phyloP scores from a whole-genome alignment of 2,113 vertebrate genomes.

The Stercorarius parasiticus region DNA sequence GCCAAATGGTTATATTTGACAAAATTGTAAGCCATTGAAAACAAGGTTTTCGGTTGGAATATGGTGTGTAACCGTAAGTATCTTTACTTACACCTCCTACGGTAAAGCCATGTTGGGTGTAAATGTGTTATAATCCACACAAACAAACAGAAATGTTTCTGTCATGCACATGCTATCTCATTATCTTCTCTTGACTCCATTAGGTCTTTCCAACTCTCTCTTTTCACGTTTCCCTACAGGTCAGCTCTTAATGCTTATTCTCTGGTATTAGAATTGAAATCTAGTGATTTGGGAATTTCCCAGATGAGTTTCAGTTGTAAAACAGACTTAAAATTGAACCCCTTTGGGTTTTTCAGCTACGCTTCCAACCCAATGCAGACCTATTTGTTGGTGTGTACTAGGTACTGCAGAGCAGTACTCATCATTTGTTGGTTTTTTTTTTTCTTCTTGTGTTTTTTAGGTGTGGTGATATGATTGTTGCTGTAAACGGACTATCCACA shows the following conservation, averaged over 20 bases:
- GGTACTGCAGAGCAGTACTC: neutral
- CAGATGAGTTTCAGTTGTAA: neutral
- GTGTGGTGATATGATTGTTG: conserved; percentile 98
- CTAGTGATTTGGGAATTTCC: neutral
- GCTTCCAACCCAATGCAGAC: neutral
- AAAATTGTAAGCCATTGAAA: neutral
- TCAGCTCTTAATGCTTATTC: neutral
- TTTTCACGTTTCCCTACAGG: neutral
- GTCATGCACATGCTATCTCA: neutral
- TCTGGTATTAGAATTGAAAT: neutral
- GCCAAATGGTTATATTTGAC: conserved; percentile 26
- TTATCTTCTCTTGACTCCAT: neutral
- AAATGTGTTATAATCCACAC: conserved; percentile 20
- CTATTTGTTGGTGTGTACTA: neutral
- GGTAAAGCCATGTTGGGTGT: conserved; percentile 8
- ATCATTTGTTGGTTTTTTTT: neutral
- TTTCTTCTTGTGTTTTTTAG: conserved; percentile 65
- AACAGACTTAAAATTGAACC: neutral
- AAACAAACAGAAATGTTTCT: conserved; percentile 20
- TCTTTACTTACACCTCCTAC: conserved; percentile 41
- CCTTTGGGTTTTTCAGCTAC: neutral
- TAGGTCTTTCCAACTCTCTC: neutral
- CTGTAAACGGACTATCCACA: conserved; percentile 92
- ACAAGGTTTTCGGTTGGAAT: neutral
- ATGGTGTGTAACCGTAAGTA: neutral